These are phyloP conservation scores for Heterodera carotae DNA, from an alignment of 1,140 invertebrate genomes.

Conservation along the genomic window DNA sequence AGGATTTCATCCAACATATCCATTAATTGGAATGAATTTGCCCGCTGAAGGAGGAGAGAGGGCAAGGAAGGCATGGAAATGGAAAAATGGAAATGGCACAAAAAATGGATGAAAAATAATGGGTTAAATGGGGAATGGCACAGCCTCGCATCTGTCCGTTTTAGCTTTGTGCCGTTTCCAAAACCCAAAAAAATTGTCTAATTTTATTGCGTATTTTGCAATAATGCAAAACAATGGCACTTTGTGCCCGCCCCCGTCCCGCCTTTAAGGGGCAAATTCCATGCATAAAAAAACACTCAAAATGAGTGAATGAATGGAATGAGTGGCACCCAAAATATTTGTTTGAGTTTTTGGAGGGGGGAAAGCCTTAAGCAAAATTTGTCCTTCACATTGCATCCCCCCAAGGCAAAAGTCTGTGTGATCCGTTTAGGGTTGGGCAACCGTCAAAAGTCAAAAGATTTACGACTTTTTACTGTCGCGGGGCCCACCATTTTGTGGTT, in stretches of 20 bases:
- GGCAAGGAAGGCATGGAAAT: neutral
- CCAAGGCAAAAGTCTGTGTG: neutral
- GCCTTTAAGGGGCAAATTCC: neutral
- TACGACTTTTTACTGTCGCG: neutral
- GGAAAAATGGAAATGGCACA: neutral
- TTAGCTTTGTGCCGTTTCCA: neutral
- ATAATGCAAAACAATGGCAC: neutral
- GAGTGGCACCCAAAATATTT: neutral
- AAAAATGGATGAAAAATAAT: constrained; percentile 4
- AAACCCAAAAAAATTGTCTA: neutral
- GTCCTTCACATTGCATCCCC: neutral
- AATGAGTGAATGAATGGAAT: neutral
- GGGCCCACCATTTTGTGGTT: neutral
- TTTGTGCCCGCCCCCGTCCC: neutral
- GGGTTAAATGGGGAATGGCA: neutral
- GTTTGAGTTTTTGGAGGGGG: no score
- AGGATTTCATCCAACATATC: neutral
- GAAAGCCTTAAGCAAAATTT: neutral
- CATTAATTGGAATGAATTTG: neutral
- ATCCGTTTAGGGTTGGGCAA: neutral
- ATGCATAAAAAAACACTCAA: neutral
- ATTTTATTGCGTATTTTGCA: neutral
- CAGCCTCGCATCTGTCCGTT: neutral
- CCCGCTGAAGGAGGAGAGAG: neutral
- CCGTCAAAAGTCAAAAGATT: neutral